Evolutionary conservation across 2,797 vertebrate species (phyloP).

Genomic region (Buceros bicornis): DNA sequence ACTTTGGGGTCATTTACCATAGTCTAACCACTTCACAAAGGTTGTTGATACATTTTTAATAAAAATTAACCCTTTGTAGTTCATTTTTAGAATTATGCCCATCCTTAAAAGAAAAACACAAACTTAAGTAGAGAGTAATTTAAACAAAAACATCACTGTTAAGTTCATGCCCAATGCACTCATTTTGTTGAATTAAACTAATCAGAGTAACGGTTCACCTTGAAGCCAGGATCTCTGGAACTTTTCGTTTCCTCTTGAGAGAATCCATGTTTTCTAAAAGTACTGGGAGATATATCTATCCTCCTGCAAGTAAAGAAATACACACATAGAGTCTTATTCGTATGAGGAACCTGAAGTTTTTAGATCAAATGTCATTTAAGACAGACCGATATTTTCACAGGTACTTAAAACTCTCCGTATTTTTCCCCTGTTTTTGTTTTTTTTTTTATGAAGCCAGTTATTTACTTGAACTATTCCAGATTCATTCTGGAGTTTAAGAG

Average conservation of each 20-base stretch:
- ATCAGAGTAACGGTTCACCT: constrained; percentile 91
- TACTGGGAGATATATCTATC: constrained; percentile 99
- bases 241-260: constrained; percentile 96
- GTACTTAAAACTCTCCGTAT: background rate
- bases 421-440: background rate
- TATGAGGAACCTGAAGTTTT: background rate
- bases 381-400: background rate
- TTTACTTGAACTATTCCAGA: background rate
- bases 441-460: background rate
- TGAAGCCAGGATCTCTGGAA: constrained; percentile 93
- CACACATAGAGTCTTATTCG: background rate
- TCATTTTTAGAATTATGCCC: constrained; percentile 94
- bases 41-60: constrained; percentile 92
- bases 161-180: constrained; percentile 92
- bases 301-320: constrained; percentile 82
- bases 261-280: constrained; percentile 98
- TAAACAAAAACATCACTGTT: constrained; percentile 90
- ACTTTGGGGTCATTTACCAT: constrained; percentile 95
- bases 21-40: constrained; percentile 95
- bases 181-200: constrained; percentile 82
- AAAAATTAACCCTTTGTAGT: constrained; percentile 97
- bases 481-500: background rate
- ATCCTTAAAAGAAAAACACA: constrained; percentile 95
- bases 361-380: background rate
- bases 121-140: constrained; percentile 93